These are phyloP conservation scores for Cheirogaleus medius DNA, from an alignment of 2,113 vertebrate species.

Conservation along the genomic window DNA sequence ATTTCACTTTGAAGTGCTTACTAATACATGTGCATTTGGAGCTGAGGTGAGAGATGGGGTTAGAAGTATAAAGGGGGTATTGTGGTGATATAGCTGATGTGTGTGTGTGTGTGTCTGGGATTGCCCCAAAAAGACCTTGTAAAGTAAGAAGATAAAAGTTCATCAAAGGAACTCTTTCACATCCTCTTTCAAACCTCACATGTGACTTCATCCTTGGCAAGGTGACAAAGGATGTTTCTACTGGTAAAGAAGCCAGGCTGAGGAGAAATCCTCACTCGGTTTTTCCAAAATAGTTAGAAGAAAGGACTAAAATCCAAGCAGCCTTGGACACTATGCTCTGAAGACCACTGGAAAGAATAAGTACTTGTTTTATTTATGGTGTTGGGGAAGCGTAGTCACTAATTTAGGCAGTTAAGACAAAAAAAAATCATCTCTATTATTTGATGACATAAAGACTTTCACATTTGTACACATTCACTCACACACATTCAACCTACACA, in stretches of 20 bases:
- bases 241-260: background rate
- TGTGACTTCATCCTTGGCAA: slow-evolving; percentile 23
- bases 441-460: background rate
- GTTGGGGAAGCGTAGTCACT: background rate
- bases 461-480: background rate
- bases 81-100: background rate
- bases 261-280: background rate
- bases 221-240: slow-evolving; percentile 13
- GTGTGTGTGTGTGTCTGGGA: background rate
- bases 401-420: slow-evolving; percentile 18
- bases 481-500: background rate
- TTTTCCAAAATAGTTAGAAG: slow-evolving; percentile 20
- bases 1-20: background rate
- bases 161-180: background rate
- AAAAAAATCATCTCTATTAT: background rate
- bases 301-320: background rate
- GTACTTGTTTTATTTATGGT: slow-evolving; percentile 1
- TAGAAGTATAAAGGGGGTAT: background rate
- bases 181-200: background rate
- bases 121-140: background rate
- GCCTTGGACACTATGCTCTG: background rate
- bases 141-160: background rate
- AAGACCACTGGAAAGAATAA: background rate
- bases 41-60: background rate
- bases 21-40: background rate